Evolutionary conservation across 2,888 invertebrate genomes (phyloP), one percentile per base, ranked within the genome.

Genomic region (Hypsopygia costalis): DNA sequence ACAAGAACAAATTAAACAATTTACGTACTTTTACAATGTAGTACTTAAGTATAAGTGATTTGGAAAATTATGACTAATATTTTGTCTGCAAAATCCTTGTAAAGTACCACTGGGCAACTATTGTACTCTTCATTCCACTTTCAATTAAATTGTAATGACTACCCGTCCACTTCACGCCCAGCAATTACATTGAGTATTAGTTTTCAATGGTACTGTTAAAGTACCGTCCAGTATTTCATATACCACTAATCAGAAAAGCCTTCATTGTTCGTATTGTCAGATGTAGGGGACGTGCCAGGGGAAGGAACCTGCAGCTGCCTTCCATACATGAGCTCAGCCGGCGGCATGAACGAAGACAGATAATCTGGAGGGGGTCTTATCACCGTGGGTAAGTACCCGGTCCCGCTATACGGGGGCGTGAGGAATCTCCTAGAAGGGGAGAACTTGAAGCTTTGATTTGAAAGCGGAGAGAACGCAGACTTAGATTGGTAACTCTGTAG

Each of bases 371-470:
- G 90, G 7, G 83, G 90, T 47, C 80, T 68, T 47, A 95, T 94
- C 11, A 96, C 94, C 0, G 95, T 95, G 0, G 95, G 94, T 37
- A 96, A 76, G 66, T 95, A 96, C 0, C 95, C 95, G 0, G 95
- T 95, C 3, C 95, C 95, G 9, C 94, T 92, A 69, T 95, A 95
- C 0, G 95, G 95, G 0, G 95, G 95, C 0, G 95, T 93, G 0
- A 96, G 79, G 71, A 96, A 95, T 44, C 95, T 89, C 62, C 95
- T 91, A n/a, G 94, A 92, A 0, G 92, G 90, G 3, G 92, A 92
- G 51, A 91, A 92, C 46, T 87, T 93, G 62, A 92, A 93, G 44
- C 88, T 90, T 45, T 91, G 91, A 28, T 90, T 87, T 0, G 90
- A 85, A 0, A 95, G 69, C 0, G 95, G 95, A 1, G 95, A 94